phyloP scores from a whole-genome alignment of 92 coral and sea anemone species.

The Desmophyllum pertusum region DNA sequence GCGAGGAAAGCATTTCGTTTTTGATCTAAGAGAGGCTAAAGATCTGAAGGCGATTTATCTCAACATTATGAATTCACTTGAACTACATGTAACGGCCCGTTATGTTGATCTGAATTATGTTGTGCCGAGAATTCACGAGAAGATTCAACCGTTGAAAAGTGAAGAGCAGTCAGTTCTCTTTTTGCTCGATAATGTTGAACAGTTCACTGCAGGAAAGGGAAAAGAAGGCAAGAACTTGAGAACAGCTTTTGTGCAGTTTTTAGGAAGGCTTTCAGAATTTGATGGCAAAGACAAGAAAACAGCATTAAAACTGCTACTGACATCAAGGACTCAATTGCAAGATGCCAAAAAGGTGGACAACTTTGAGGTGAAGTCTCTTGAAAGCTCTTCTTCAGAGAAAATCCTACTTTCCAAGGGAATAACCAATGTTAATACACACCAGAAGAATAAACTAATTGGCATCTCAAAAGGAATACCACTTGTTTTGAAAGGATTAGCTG shows the following conservation, averaged over 20 bases:
- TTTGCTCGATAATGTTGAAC: conserved; percentile 73
- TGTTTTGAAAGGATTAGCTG: neutral
- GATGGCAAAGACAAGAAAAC: neutral
- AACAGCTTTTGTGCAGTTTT: conserved; percentile 2
- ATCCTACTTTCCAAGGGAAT: neutral
- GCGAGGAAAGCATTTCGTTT: neutral
- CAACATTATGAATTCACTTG: conserved; percentile 11
- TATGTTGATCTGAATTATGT: neutral
- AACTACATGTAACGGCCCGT: conserved; percentile 1
- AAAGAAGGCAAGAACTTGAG: conserved; percentile 13
- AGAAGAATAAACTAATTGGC: neutral
- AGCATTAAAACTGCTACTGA: conserved; percentile 44
- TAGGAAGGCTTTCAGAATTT: neutral
- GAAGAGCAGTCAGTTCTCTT: conserved; percentile 34
- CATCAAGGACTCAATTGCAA: conserved; percentile 53
- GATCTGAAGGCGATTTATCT: conserved; percentile 33
- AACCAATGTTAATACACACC: neutral
- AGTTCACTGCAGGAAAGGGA: conserved; percentile 16
- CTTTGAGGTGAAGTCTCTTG: conserved; percentile 12
- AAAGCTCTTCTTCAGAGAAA: neutral
- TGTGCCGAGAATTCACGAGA: conserved; percentile 10
- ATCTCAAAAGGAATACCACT: conserved; percentile 18
- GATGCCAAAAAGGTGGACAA: conserved; percentile 33
- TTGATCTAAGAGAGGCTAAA: conserved; percentile 58
- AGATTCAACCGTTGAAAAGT: neutral